Evolutionary conservation across 2,113 vertebrate genomes (phyloP), one percentile per base, ranked within the genome.

Genomic region (Cranoglanis bouderius): DNA sequence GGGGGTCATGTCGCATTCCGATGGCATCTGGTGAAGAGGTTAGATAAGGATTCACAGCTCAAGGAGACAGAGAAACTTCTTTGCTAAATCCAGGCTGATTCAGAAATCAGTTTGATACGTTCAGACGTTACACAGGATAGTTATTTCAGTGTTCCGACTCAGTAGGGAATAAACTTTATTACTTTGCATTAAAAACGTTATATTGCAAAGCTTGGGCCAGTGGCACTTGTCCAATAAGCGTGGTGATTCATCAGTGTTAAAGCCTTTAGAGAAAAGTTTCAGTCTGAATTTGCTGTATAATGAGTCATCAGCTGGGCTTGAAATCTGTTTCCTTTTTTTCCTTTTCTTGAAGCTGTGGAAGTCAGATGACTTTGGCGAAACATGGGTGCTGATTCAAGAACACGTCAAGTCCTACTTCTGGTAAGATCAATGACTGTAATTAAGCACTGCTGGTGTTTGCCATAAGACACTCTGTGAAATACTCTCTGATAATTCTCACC

Each of bases 361-460:
- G 91, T 99, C 98, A 0, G 98, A 99, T 38, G 98, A 99, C 93
- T 99, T 99, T 91, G 98, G 98, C 82, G 97, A 97, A 95, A 98
- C 98, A 1, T 99, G 98, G 98, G 94, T 98, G 92, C 95, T 99
- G 96, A 99, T 99, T 94, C 98, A 99, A 90, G 98, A 99, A 40
- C 98, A 99, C 0, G 98, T 99, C 87, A 99, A 98, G 93, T 96
- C 97, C 70, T 98, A 98, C 90, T 97, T 97, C 86, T 99, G 98
- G 98, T 99, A 96, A 72, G 98, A 90, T 80, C 63, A 51, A 16
- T 61, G 1, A 7, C 7, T 40, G 14, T 32, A 13, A 55, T 89
- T 53, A 83, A 78, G 26, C 75, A 43, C 74, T 63, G 24, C 12
- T 59, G 49, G 77, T 21, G 80, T 57, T 82, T 82, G 51, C 8